Percentiles rank a stretch among this genome's conserved stretches.
phyloP scores from a whole-genome alignment of 1,140 invertebrate species.

The Whitmania pigra region DNA sequence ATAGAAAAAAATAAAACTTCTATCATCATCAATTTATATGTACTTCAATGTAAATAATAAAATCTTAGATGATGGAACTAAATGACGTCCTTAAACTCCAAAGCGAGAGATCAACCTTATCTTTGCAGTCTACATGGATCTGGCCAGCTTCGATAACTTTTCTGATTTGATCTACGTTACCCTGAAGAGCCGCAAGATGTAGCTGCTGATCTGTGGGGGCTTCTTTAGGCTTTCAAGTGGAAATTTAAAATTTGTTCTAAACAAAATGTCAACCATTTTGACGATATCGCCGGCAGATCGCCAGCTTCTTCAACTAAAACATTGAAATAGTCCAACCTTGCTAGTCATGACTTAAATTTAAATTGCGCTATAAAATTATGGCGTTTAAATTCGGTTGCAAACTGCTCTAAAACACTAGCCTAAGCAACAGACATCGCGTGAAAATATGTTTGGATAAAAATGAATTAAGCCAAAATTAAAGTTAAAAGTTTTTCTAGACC shows the following conservation, averaged over 20 bases:
- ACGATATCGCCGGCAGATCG: too few relatives aligned
- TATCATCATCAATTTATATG: not conserved
- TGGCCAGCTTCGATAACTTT: slow-evolving; percentile 74
- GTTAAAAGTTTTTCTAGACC: too few relatives aligned
- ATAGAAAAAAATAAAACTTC: not conserved
- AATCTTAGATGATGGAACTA: not conserved
- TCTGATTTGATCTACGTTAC: slow-evolving; percentile 60
- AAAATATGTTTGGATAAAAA: too few relatives aligned
- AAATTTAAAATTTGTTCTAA: not conserved
- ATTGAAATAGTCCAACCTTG: too few relatives aligned
- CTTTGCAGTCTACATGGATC: slow-evolving; percentile 80
- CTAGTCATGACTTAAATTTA: too few relatives aligned
- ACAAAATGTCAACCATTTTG: too few relatives aligned
- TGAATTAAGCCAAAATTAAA: too few relatives aligned
- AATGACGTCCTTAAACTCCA: not conserved
- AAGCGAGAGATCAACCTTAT: slow-evolving; percentile 55
- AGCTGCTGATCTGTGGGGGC: slow-evolving; percentile 76
- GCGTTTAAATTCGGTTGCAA: too few relatives aligned
- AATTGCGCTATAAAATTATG: too few relatives aligned
- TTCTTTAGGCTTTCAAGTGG: slow-evolving; percentile 57
- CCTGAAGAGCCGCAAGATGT: slow-evolving; percentile 70
- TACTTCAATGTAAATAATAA: not conserved
- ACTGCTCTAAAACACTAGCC: too few relatives aligned
- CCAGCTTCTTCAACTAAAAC: too few relatives aligned
- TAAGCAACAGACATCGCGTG: too few relatives aligned